phyloP scores from a whole-genome alignment of 2,888 invertebrate genomes.

The Ophion obscuratus region DNA sequence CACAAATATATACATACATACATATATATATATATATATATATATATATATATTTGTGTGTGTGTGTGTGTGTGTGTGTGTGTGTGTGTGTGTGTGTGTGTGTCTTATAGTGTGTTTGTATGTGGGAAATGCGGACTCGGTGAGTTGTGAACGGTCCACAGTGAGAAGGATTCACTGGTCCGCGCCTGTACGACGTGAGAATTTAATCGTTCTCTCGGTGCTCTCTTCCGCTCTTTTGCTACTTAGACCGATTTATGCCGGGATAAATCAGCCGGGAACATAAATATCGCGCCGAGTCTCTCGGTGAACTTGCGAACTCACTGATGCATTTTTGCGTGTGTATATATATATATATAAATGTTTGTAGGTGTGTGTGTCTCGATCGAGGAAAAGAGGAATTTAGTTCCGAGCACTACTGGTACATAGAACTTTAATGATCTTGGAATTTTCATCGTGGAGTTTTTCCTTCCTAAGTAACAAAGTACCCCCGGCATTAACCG shows the following conservation, averaged over 20 bases:
- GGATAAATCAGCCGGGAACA: constrained; percentile 74
- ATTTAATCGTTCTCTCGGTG: constrained; percentile 69
- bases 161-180: constrained; percentile 56
- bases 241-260: constrained; percentile 68
- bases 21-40: too few relatives aligned
- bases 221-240: constrained; percentile 56
- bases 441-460: constrained; percentile 49
- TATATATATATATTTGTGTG: too few relatives aligned
- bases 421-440: constrained; percentile 66
- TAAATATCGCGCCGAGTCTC: constrained; percentile 72
- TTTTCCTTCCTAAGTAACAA: constrained; percentile 43
- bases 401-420: constrained; percentile 40
- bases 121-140: constrained; percentile 32
- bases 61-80: background rate
- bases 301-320: constrained; percentile 9
- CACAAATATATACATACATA: too few relatives aligned
- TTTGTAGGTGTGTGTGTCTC: constrained; percentile 18
- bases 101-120: background rate
- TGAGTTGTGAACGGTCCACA: constrained; percentile 61
- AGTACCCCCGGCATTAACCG: constrained; percentile 27
- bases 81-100: background rate
- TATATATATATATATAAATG: background rate
- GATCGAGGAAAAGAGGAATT: constrained; percentile 55
- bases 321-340: background rate
- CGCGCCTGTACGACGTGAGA: constrained; percentile 55